Evolutionary conservation across 1,140 invertebrate species (phyloP).

Genomic region (Drosophila insularis): DNA sequence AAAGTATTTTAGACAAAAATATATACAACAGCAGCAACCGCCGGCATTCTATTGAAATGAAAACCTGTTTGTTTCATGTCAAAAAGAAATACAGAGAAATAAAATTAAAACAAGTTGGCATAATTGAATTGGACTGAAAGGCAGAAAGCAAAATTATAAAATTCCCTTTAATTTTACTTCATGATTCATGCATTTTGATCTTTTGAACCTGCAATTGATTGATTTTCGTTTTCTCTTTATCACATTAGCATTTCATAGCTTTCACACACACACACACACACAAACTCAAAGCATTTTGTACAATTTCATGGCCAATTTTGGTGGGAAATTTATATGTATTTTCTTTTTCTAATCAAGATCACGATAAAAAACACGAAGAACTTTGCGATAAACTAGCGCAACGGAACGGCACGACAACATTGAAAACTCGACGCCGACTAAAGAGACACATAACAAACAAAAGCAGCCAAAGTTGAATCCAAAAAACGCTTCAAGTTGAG

Average conservation of each 20-base stretch:
- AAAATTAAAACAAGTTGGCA: constrained; percentile 30
- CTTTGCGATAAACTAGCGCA: constrained; percentile 22
- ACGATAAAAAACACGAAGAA: constrained; percentile 47
- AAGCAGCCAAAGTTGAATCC: constrained; percentile 26
- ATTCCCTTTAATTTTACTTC: constrained; percentile 12
- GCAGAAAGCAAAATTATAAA: not conserved
- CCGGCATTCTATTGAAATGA: constrained; percentile 58
- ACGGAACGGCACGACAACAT: constrained; percentile 66
- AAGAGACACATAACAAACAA: constrained; percentile 45
- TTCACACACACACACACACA: constrained; percentile 21
- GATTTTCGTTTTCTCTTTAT: constrained; percentile 17
- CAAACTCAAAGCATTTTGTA: not conserved
- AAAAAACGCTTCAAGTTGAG: constrained; percentile 2
- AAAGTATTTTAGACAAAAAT: constrained; percentile 40
- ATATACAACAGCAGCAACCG: constrained; percentile 33
- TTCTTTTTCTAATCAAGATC: constrained; percentile 50
- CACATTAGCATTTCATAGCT: constrained; percentile 27
- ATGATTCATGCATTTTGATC: constrained; percentile 19
- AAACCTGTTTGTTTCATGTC: constrained; percentile 55
- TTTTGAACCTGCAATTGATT: constrained; percentile 3
- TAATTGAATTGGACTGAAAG: constrained; percentile 18
- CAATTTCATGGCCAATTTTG: constrained; percentile 53
- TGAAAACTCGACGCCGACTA: constrained; percentile 72
- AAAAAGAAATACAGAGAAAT: not conserved
- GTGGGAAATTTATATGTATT: constrained; percentile 38